Evolutionary conservation across 2,113 vertebrate species (phyloP), one percentile per base, ranked within the genome.

Genomic region (Alectura lathami): DNA sequence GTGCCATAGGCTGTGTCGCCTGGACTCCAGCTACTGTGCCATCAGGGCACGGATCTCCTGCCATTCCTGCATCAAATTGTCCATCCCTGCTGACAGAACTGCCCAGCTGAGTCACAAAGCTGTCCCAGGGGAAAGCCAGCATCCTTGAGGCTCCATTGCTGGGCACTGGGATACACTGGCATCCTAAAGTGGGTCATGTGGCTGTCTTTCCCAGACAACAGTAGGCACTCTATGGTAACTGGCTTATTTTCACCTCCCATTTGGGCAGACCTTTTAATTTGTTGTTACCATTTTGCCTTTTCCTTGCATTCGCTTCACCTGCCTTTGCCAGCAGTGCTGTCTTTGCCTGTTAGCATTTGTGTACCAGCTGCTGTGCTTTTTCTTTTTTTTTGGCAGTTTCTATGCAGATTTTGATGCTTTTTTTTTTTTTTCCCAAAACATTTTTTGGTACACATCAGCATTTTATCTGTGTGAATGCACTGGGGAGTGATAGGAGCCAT

Each of bases 391-490:
- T n/a, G 76, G 57, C 73, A 81, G 88, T 74, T 95, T 94, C 64
- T 1, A 1, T 74, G 92, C 66, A 91, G 66, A 79, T 42, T 85
- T 77, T 57, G 29, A 32, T 56, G 54, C 54, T 56, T 56, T 56
- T 56, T 56, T 56, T 30, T 16, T 64, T 79, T 62, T 80, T 87
- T 92, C 77, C 86, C 86, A 62, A 92, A 82, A 91, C 64, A 8
- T 51, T 95, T 95, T 93, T 87, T 82, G 74, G 17, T 86, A 40
- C 50, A 21, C 2, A 8, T 96, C 88, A 92, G 83, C 88, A 72
- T 92, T 94, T 95, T 86, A 51, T 92, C 56, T 81, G 59, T 91
- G 78, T 26, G 26, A 48, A 45, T 78, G 81, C 94, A 72, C 83
- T 40, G 47, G 73, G 73, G 81, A 94, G 62, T 48, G 81, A 87